Base-by-base conservation (phyloP, 2,888 invertebrate species). In the Cremastobaeus sp. region DNA sequence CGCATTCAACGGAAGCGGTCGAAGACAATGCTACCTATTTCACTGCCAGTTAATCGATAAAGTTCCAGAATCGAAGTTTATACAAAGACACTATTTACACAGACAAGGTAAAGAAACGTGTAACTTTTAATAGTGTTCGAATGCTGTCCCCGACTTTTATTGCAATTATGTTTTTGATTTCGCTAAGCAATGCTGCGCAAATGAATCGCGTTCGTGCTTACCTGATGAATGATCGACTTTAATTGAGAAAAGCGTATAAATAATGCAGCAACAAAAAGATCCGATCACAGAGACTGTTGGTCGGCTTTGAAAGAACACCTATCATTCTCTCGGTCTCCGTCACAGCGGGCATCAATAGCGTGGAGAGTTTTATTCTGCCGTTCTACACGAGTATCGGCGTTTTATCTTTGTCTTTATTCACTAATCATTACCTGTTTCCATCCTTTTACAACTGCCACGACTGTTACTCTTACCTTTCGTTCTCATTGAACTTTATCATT, bases 21-120 rank as follows among this genome's bases (percentile, higher is more conserved):
- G 79, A 76, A 37, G 52, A 62, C 52, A 52, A 57, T 32, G 69
- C 75, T 59, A 76, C 74, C 74, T 81, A 79, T 84, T 85, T 84
- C 84, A 84, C 83, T 84, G 82, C 83, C 85, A 83, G 80, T 81
- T 86, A 86, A 86, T 86, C 84, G 85, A 85, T 78, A 82, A 86
- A 86, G 83, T 85, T 86, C 79, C 81, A 77, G 78, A 66, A 57
- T 75, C 76, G 69, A 73, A 76, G 41, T 70, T 65, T 72, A 60
- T 74, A 68, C 77, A 76, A 78, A 82, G 80, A 68, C 78, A 55
- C 45, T 60, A 54, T 54, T 60, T 48, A 39, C 54, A 78, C 78
- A 72, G 71, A 65, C 50, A 57, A 74, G 62, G 75, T 74, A 64
- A 73, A 65, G 68, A 66, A 76, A 59, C 34, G 62, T 48, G 68